Evolutionary conservation across 2,797 vertebrate genomes (phyloP).

Genomic region (Benthosema pterotum): DNA sequence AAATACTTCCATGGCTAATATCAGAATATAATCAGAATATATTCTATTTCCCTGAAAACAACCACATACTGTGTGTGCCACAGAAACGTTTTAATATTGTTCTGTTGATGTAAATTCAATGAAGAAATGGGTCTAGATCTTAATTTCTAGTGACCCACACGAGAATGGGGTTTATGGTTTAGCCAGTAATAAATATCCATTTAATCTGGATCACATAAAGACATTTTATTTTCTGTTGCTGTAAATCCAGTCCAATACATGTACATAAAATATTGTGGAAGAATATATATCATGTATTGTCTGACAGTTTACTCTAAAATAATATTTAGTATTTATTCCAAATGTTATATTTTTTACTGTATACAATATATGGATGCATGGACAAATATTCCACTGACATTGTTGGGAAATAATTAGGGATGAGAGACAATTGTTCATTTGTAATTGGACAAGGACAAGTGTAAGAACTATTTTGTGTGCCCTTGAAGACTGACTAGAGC

Average conservation of each 20-base stretch:
- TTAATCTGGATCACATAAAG: slow-evolving; percentile 53
- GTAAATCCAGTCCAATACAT: slow-evolving; percentile 72
- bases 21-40: no score
- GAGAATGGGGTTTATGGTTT: slow-evolving; percentile 48
- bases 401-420: slow-evolving; percentile 49
- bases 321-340: slow-evolving; percentile 83
- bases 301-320: slow-evolving; percentile 72
- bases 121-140: slow-evolving; percentile 35
- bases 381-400: slow-evolving; percentile 64
- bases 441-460: slow-evolving; percentile 35
- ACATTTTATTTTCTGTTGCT: slow-evolving; percentile 55
- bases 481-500: slow-evolving; percentile 29
- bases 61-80: slow-evolving; percentile 36
- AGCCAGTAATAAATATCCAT: slow-evolving; percentile 60
- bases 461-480: slow-evolving; percentile 44
- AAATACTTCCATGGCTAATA: no score
- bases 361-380: slow-evolving; percentile 82
- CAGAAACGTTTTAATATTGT: slow-evolving; percentile 43
- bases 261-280: slow-evolving; percentile 75
- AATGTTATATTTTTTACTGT: slow-evolving; percentile 83
- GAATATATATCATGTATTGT: slow-evolving; percentile 75
- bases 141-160: slow-evolving; percentile 66
- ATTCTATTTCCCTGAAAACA: neutral
- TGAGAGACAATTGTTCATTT: slow-evolving; percentile 34
- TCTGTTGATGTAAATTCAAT: slow-evolving; percentile 53